Evolutionary conservation across 2,113 vertebrate species (phyloP).

Genomic region (Cariama cristata): DNA sequence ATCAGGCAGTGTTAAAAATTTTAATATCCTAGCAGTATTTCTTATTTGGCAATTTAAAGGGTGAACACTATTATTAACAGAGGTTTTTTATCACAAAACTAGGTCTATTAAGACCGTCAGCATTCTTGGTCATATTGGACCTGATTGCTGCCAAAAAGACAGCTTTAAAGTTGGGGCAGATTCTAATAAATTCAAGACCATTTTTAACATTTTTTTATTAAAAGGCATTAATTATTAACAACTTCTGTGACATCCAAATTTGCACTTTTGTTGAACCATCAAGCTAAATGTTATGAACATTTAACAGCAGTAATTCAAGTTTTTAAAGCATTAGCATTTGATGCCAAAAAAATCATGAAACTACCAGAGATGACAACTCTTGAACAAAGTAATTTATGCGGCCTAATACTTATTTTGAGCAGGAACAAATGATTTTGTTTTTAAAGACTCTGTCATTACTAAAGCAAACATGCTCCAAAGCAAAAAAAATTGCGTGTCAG

Average conservation of each 20-base stretch:
- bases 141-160: background rate
- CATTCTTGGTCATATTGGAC: background rate
- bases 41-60: conserved; percentile 8
- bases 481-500: background rate
- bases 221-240: conserved; percentile 25
- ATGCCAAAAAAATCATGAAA: background rate
- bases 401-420: background rate
- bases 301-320: background rate
- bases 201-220: background rate
- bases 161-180: background rate
- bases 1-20: background rate
- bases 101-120: background rate
- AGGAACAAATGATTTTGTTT: background rate
- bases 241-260: background rate
- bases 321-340: background rate
- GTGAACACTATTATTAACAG: background rate
- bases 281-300: background rate
- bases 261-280: background rate
- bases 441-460: background rate
- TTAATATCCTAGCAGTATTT: background rate
- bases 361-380: background rate
- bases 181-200: conserved; percentile 24
- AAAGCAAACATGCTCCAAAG: background rate
- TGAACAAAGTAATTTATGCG: background rate
- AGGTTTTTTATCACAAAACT: background rate